Evolutionary conservation across 2,888 invertebrate species (phyloP).

Genomic region (Lithophane semibrunnea): DNA sequence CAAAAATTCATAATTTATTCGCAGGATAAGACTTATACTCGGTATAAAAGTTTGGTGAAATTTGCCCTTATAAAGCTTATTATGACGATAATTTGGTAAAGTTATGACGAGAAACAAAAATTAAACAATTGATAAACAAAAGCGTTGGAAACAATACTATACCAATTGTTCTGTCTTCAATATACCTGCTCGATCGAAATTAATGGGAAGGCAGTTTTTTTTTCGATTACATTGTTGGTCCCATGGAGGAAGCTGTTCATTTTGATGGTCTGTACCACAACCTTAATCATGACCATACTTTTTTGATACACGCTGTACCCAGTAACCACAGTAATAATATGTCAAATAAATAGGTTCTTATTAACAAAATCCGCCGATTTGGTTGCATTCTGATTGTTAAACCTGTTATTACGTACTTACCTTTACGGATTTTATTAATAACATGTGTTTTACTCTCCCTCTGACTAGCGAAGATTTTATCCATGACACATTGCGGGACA

Average conservation of each 20-base stretch:
- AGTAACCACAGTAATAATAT: background rate
- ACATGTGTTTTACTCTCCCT: slow-evolving; percentile 1
- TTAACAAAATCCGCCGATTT: background rate
- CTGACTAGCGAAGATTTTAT: slow-evolving; percentile 17
- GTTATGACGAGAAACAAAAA: background rate
- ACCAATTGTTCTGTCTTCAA: background rate
- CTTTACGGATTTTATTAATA: background rate
- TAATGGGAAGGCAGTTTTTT: too few species aligned
- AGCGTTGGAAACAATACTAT: background rate
- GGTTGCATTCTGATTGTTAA: background rate
- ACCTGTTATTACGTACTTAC: background rate
- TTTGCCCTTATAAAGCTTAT: background rate
- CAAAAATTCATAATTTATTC: too few species aligned
- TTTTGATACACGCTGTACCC: background rate
- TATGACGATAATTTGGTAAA: too few species aligned
- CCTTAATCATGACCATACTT: too few species aligned
- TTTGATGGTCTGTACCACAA: too few species aligned
- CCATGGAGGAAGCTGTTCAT: too few species aligned
- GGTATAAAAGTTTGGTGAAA: too few species aligned
- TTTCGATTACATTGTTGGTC: too few species aligned
- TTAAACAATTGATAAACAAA: background rate
- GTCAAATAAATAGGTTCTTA: background rate
- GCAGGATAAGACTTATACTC: too few species aligned
- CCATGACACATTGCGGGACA: slow-evolving; percentile 13
- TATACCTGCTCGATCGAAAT: too few species aligned